Conservation (phyloP, 2,888 invertebrate genomes). For the Caenorhabditis sp. region DNA sequence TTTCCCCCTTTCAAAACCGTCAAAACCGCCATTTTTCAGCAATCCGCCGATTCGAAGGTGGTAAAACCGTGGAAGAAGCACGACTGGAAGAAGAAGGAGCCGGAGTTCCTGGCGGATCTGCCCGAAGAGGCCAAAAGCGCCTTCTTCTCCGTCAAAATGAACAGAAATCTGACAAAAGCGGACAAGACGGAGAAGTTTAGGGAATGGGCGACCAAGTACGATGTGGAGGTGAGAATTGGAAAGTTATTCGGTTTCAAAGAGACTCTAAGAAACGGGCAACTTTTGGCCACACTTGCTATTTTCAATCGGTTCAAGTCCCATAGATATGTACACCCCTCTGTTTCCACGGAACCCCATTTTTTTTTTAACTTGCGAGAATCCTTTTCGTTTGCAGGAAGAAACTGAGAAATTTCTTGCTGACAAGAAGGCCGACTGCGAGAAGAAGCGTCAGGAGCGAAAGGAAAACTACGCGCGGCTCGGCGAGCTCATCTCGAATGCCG, state of each 20-base stretch:
- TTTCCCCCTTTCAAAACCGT: too few relatives aligned
- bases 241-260: neutral
- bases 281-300: too few relatives aligned
- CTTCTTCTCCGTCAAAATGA: slow-evolving; percentile 16
- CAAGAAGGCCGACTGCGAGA: slow-evolving; percentile 30
- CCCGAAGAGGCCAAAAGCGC: slow-evolving; percentile 24
- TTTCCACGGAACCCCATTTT: neutral
- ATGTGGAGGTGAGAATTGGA: slow-evolving; percentile 6
- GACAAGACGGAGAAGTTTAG: slow-evolving; percentile 29
- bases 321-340: too few relatives aligned
- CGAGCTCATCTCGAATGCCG: slow-evolving; percentile 35
- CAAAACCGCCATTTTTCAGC: too few relatives aligned
- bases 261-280: neutral
- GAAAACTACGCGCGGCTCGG: slow-evolving; percentile 44
- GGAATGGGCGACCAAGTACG: slow-evolving; percentile 32
- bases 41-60: too few relatives aligned
- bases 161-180: slow-evolving; percentile 27
- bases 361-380: neutral
- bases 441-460: slow-evolving; percentile 18
- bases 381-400: slow-evolving; percentile 10
- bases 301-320: too few relatives aligned
- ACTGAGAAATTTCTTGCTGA: slow-evolving; percentile 32
- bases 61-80: slow-evolving; percentile 43
- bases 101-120: slow-evolving; percentile 37
- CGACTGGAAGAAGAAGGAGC: slow-evolving; percentile 35